These are phyloP conservation scores for Tamandua tetradactyla DNA, from an alignment of 2,797 vertebrate species.

Conservation along the genomic window DNA sequence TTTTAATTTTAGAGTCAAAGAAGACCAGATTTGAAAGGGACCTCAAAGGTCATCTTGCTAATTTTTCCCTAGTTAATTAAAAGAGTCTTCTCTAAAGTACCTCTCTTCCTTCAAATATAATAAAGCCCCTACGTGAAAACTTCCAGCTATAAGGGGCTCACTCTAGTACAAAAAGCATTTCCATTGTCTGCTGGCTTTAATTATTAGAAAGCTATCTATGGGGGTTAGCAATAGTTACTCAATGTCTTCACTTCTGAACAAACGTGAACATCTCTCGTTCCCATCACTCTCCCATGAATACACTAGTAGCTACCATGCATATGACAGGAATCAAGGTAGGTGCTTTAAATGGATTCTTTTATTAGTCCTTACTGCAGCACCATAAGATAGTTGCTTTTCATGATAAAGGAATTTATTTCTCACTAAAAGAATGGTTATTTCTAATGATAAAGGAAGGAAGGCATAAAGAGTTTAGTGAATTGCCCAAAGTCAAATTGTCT, in stretches of 20 bases:
- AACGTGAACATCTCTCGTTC: background rate
- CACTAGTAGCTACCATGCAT: background rate
- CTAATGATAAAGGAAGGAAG: background rate
- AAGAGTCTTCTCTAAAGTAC: background rate
- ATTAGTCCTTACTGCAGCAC: background rate
- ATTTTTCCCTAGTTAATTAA: background rate
- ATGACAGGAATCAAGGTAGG: background rate
- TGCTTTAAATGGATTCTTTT: background rate
- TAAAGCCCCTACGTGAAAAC: background rate
- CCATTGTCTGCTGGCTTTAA: background rate
- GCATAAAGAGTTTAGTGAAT: background rate
- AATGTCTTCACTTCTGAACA: background rate
- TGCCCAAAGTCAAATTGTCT: background rate
- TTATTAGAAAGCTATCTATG: background rate
- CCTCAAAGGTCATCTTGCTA: background rate
- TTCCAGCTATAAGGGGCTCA: background rate
- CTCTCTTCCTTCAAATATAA: background rate
- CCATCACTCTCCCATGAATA: background rate
- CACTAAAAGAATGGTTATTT: background rate
- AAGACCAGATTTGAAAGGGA: background rate
- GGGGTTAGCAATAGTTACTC: background rate
- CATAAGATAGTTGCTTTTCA: background rate
- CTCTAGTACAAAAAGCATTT: background rate
- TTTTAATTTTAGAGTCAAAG: constrained; percentile 1
- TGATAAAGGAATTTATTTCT: background rate